These are phyloP conservation scores for Drosophila tropicalis DNA, from an alignment of 1,140 invertebrate genomes.

Conservation along the genomic window DNA sequence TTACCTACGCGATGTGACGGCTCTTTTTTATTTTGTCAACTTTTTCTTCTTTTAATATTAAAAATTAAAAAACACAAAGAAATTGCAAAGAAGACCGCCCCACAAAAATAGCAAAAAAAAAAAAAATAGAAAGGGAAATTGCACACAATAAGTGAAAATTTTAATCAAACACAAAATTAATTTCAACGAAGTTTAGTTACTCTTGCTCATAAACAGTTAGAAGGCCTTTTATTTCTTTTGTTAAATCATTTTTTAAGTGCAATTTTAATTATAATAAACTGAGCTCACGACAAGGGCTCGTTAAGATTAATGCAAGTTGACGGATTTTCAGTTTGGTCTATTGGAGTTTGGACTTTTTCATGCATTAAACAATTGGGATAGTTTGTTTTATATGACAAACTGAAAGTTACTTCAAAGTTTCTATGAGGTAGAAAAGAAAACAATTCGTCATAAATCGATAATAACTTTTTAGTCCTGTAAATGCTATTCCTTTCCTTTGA, in stretches of 20 bases:
- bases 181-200: background rate
- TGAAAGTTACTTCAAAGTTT: too few species aligned
- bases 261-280: too few species aligned
- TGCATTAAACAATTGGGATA: too few species aligned
- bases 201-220: background rate
- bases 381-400: too few species aligned
- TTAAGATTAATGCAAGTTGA: too few species aligned
- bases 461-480: too few species aligned
- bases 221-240: background rate
- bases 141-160: constrained; percentile 8
- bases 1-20: constrained; percentile 30
- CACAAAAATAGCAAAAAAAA: background rate
- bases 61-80: background rate
- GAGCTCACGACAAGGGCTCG: too few species aligned
- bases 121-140: background rate
- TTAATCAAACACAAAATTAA: constrained; percentile 3
- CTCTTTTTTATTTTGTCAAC: constrained; percentile 1
- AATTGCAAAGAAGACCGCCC: constrained; percentile 9
- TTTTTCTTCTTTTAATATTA: constrained; percentile 16
- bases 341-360: too few species aligned
- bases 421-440: too few species aligned
- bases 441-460: too few species aligned
- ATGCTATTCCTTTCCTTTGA: too few species aligned
- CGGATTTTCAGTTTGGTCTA: too few species aligned
- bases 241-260: background rate